These are phyloP conservation scores for Neodiprion virginianus DNA, from an alignment of 1,140 invertebrate species.

Conservation along the genomic window DNA sequence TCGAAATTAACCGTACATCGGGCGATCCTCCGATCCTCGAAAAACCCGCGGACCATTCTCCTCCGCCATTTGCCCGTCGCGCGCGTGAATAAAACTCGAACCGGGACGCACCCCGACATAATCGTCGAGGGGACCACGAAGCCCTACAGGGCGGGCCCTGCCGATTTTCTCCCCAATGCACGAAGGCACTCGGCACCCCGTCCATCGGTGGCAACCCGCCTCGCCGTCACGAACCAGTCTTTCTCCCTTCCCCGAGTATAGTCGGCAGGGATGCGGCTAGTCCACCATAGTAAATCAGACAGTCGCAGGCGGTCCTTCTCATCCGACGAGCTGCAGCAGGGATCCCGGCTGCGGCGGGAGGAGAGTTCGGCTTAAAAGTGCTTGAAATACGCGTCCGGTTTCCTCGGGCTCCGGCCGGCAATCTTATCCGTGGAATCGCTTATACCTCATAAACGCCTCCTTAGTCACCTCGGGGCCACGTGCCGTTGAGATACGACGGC, in stretches of 20 bases:
- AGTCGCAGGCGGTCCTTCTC: constrained; percentile 61
- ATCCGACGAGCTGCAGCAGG: constrained; percentile 36
- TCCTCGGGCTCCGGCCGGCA: constrained; percentile 29
- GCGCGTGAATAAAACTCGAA: background rate
- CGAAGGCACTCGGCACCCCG: constrained; percentile 47
- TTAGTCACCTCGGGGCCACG: constrained; percentile 52
- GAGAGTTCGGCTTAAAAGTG: constrained; percentile 4
- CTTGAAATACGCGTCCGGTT: background rate
- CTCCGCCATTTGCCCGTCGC: background rate
- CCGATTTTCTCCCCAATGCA: constrained; percentile 46
- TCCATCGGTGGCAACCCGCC: background rate
- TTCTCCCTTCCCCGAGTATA: constrained; percentile 47
- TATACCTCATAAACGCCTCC: constrained; percentile 60
- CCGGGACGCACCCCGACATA: background rate
- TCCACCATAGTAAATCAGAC: constrained; percentile 61
- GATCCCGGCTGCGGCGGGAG: constrained; percentile 10
- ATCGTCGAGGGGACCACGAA: constrained; percentile 2
- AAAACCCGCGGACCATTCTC: background rate
- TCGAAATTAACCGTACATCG: too few relatives aligned
- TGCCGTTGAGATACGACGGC: constrained; percentile 34
- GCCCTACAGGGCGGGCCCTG: constrained; percentile 11
- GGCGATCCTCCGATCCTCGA: background rate
- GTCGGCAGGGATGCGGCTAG: constrained; percentile 35
- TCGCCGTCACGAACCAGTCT: background rate
- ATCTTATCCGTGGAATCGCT: constrained; percentile 52